Base-by-base conservation (phyloP, 2,888 invertebrate species). In the Aethes cnicana region DNA sequence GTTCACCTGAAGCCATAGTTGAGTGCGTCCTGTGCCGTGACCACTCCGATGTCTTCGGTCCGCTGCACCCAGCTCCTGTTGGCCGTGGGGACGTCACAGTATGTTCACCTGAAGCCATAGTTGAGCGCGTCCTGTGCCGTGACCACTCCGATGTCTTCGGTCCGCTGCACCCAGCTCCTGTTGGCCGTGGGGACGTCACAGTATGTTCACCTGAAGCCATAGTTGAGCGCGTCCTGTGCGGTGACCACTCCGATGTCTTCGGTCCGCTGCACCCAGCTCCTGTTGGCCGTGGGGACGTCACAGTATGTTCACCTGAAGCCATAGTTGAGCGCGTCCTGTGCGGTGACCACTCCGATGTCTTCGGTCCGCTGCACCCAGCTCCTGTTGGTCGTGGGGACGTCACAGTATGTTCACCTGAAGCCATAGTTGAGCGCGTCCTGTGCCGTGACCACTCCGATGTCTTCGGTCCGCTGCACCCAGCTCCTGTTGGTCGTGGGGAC, bases 1-100 rank as follows among this genome's bases (percentile, higher is more conserved):
- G n/a, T n/a, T n/a, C n/a, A n/a, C n/a, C n/a, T n/a, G n/a, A 98
- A 98, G 0, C 99, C 99, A 77, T 94, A 96, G 80, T 98, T 96
- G 1, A 99, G 89, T 0, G 99, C 99, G 66, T 99, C 98, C 74
- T 97, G 95, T 0, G 98, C 96, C 4, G 94, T 91, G 0, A 99
- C 95, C 1, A 96, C 81, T 0, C 99, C 99, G 63, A 99, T 95
- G 72, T 98, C 96, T 63, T 93, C 93, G 1, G 97, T 97, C 59
- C 99, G 91, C 67, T 95, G 94, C 54, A 95, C 94, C 98, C 99
- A 99, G 72, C 99, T 96, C 56, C 88, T 67, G 85, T n/a, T n/a
- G n/a, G n/a, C n/a, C n/a, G n/a, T n/a, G n/a, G n/a, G n/a, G n/a
- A n/a, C n/a, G n/a, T n/a, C n/a, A n/a, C n/a, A n/a, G n/a, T n/a